phyloP scores from a whole-genome alignment of 2,797 vertebrate genomes.

The Neosilurus hyrtlii region DNA sequence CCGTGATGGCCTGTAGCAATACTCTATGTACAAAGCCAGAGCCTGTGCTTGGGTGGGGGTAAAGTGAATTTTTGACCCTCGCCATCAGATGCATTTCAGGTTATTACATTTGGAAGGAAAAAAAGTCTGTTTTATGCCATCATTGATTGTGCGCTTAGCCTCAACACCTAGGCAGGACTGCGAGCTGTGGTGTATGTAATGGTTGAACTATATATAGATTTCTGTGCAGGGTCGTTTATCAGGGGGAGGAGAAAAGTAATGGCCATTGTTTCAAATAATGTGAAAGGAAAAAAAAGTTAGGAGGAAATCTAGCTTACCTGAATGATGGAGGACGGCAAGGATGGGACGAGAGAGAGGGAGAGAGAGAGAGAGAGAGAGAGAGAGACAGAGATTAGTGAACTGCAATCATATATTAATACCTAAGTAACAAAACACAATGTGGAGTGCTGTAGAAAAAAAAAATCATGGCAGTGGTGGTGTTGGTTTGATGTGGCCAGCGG shows the following conservation, averaged over 20 bases:
- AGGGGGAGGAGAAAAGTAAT: slow-evolving; percentile 42
- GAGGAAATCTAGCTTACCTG: slow-evolving; percentile 65
- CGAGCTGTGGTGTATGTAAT: slow-evolving; percentile 41
- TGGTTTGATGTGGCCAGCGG: not conserved
- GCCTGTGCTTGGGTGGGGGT: not conserved
- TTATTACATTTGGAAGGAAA: slow-evolving; percentile 55
- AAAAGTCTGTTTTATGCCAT: slow-evolving; percentile 47
- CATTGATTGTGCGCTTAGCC: slow-evolving; percentile 54
- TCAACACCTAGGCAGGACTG: slow-evolving; percentile 26
- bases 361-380: slow-evolving; percentile 11
- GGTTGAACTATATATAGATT: slow-evolving; percentile 51
- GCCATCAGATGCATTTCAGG: slow-evolving; percentile 44
- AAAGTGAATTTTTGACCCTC: slow-evolving; percentile 25
- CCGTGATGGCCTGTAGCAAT: not conserved
- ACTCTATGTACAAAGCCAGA: slow-evolving; percentile 52
- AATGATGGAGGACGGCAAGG: slow-evolving; percentile 28
- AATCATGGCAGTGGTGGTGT: too few relatives aligned
- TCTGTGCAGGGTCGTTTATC: slow-evolving; percentile 47
- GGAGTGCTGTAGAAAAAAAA: not conserved
- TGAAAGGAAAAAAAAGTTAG: slow-evolving; percentile 15
- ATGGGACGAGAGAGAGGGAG: slow-evolving; percentile 31
- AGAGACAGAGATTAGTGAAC: slow-evolving; percentile 25
- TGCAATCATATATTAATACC: not conserved
- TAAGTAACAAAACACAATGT: not conserved
- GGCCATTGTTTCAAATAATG: slow-evolving; percentile 44